Evolutionary conservation across 2,888 invertebrate species (phyloP), one percentile per base, ranked within the genome.

Genomic region (Eumacrocentrus americanus): DNA sequence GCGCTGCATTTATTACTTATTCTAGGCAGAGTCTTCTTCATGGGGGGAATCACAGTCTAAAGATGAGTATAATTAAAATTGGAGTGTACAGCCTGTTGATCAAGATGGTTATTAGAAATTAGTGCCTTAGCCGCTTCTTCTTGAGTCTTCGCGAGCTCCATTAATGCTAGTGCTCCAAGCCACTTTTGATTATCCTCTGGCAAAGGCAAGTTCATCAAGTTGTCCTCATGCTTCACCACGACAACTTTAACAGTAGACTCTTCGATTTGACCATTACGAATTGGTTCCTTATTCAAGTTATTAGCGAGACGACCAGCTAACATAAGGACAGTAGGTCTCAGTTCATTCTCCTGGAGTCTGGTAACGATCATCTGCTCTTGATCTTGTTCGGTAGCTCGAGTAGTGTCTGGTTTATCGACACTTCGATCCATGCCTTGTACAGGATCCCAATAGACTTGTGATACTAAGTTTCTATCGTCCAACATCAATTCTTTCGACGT

Each of bases 151-250:
- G 86, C 84, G 42, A 87, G 73, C 73, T 87, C 85, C 75, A 87
- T 87, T 16, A 87, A 77, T 37, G 87, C 87, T 72, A 87, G 81
- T 37, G 87, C 87, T 18, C 87, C 86, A 64, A 86, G 81, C 83
- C 86, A 85, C 69, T 86, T 82, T 37, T 82, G 79, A 69, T 81
- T 82, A 40, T 81, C 80, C 57, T 82, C 81, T 3, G 74, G 75
- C 35, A 73, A 58, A 16, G 76, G 72, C 57, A 74, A 53, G 16
- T 73, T 72, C 1, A 64, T 50, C 23, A 66, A 11, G 37, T 60
- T 63, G 29, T 74, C 72, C 18, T 76, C 76, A 61, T 75, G 76
- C 74, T 73, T 81, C 7, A 74, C 73, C 2, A 75, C 70, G 20
- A 75, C 66, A 18, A 75, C 74, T 38, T 72, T 69, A 3, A 68